These are phyloP conservation scores for Pyrocoelia pectoralis DNA, from an alignment of 2,888 invertebrate species.

Conservation along the genomic window DNA sequence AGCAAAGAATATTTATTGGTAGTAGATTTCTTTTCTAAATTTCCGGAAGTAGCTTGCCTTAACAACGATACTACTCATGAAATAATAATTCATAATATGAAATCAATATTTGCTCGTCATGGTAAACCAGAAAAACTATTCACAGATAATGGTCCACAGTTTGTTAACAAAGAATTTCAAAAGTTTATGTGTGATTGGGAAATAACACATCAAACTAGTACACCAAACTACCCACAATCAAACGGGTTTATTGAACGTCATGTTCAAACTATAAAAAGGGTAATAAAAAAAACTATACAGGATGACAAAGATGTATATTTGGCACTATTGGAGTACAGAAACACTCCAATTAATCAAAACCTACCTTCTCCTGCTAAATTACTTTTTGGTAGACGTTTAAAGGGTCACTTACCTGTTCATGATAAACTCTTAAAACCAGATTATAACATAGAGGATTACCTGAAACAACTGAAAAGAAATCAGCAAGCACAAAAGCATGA, in stretches of 20 bases:
- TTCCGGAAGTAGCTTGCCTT: slow-evolving; percentile 12
- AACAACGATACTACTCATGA: slow-evolving; percentile 12
- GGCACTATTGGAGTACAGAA: not conserved
- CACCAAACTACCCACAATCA: not conserved
- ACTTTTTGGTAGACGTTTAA: no score
- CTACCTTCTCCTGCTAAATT: no score
- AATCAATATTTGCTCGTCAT: slow-evolving; percentile 22
- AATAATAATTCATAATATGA: slow-evolving; percentile 10
- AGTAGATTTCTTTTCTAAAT: slow-evolving; percentile 18
- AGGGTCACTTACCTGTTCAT: no score
- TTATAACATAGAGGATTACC: no score
- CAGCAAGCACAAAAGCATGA: no score
- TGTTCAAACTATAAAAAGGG: not conserved
- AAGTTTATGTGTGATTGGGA: slow-evolving; percentile 18
- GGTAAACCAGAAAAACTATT: slow-evolving; percentile 18
- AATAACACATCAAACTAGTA: slow-evolving; percentile 9
- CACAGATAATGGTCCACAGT: no score
- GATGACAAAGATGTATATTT: not conserved
- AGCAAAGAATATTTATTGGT: slow-evolving; percentile 11
- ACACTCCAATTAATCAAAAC: not conserved
- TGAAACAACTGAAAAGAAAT: no score
- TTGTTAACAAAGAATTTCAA: slow-evolving; percentile 11
- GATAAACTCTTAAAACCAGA: no score
- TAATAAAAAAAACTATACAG: not conserved
- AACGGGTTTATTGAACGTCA: not conserved